phyloP scores from a whole-genome alignment of 2,888 invertebrate species.

The Sarcophaga subvicina region DNA sequence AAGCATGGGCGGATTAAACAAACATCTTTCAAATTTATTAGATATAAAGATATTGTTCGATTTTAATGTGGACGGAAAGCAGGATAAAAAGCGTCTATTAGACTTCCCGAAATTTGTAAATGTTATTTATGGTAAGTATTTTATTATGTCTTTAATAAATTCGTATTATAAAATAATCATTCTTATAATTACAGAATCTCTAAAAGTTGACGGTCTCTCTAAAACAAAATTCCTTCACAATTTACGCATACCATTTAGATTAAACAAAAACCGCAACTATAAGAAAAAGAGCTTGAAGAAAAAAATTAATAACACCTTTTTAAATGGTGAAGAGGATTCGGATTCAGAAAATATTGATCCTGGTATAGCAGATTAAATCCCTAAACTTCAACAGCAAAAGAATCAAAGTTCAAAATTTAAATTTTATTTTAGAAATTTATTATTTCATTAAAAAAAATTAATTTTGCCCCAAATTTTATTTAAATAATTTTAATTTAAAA shows the following conservation, averaged over 20 bases:
- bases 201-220: constrained; percentile 8
- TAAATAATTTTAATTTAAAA: too few species aligned
- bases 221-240: constrained; percentile 1
- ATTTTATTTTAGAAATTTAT: constrained; percentile 4
- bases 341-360: constrained; percentile 10
- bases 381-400: neutral
- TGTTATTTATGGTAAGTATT: constrained; percentile 7
- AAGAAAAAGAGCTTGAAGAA: neutral
- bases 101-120: constrained; percentile 12
- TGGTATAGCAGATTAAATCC: neutral
- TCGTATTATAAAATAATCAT: neutral
- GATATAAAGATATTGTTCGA: constrained; percentile 10
- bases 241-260: constrained; percentile 11
- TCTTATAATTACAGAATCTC: constrained; percentile 9
- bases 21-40: constrained; percentile 10
- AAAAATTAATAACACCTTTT: constrained; percentile 15
- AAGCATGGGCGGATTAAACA: neutral
- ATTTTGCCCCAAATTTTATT: too few species aligned
- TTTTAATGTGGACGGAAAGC: constrained; percentile 17
- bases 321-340: constrained; percentile 1
- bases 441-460: too few species aligned
- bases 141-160: neutral
- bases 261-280: too few species aligned
- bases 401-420: neutral
- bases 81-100: constrained; percentile 20